phyloP scores from a whole-genome alignment of 2,113 vertebrate species.

The Centropus unirufus region DNA sequence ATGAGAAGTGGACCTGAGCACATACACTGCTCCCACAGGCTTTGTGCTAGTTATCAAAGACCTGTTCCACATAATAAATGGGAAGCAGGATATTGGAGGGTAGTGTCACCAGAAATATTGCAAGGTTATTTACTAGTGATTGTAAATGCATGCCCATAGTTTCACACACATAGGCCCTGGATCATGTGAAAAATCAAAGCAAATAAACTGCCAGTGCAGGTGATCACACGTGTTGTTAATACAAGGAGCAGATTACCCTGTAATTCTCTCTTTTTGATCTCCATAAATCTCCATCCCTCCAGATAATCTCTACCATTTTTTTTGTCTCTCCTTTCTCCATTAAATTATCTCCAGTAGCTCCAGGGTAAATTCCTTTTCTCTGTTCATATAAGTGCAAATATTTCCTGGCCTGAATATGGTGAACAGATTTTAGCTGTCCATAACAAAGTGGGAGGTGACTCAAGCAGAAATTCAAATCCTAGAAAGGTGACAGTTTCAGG shows the following conservation, averaged over 20 bases:
- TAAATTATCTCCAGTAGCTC: neutral
- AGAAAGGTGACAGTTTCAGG: neutral
- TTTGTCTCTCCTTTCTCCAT: neutral
- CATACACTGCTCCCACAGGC: neutral
- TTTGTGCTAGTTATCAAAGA: neutral
- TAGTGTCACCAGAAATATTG: neutral
- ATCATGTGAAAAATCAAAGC: conserved; percentile 2
- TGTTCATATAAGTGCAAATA: neutral
- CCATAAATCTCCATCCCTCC: neutral
- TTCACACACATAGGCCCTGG: neutral
- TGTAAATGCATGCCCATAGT: neutral
- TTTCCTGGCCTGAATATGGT: neutral
- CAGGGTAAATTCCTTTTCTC: neutral
- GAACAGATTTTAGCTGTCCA: neutral
- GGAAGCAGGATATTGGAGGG: neutral
- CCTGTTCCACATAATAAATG: neutral
- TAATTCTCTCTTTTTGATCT: neutral
- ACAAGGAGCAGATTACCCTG: neutral
- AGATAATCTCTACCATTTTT: neutral
- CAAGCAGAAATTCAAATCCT: neutral
- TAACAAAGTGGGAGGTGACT: neutral
- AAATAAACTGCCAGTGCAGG: neutral
- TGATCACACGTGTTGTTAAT: neutral
- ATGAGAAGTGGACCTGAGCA: neutral
- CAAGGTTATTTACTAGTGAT: neutral